phyloP scores from a whole-genome alignment of 2,113 vertebrate species.

The Carollia perspicillata region DNA sequence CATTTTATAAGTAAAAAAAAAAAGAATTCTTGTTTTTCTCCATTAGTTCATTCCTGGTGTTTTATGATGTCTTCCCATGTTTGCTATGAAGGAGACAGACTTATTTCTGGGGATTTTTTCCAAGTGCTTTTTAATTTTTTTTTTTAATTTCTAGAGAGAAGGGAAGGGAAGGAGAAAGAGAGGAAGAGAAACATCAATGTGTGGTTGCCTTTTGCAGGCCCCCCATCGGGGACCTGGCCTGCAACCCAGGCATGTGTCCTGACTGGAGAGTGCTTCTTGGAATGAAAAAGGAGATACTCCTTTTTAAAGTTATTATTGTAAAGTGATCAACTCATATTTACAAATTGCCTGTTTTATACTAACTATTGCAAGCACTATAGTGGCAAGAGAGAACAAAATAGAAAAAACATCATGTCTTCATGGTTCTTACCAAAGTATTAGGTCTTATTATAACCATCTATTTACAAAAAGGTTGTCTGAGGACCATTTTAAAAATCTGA shows the following conservation, averaged over 20 bases:
- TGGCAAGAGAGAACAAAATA: not conserved
- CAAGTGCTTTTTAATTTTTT: not conserved
- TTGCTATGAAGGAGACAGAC: not conserved
- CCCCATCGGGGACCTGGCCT: too few relatives aligned
- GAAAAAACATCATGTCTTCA: not conserved
- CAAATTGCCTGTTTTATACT: not conserved
- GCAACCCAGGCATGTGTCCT: too few relatives aligned
- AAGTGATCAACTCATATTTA: not conserved
- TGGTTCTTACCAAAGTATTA: not conserved
- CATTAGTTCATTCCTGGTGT: not conserved
- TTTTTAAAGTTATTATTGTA: not conserved
- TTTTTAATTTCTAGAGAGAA: too few relatives aligned
- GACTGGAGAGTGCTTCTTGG: not conserved
- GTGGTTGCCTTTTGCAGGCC: too few relatives aligned
- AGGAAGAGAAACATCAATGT: too few relatives aligned
- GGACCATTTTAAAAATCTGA: not conserved
- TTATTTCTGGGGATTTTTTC: not conserved
- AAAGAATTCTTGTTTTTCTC: not conserved
- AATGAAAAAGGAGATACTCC: not conserved
- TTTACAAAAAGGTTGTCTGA: not conserved
- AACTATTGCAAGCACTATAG: not conserved
- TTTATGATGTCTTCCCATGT: not conserved
- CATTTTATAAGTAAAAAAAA: not conserved
- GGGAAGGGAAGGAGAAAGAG: too few relatives aligned
- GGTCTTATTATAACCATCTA: not conserved